These are phyloP conservation scores for Diabrotica virgifera DNA, from an alignment of 1,140 invertebrate species.

Conservation along the genomic window DNA sequence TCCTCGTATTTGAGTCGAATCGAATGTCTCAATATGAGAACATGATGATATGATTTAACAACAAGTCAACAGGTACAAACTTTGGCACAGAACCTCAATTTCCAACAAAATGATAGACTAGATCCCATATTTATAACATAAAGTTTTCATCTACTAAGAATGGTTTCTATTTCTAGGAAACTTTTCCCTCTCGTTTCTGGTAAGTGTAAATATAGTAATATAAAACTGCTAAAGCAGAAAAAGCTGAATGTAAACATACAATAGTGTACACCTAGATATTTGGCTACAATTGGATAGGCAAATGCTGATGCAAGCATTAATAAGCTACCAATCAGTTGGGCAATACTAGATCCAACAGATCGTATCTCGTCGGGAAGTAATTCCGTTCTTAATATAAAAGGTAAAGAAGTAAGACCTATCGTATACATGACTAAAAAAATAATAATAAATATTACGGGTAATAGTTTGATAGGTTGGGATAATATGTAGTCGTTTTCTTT, in stretches of 20 bases:
- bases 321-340: not conserved
- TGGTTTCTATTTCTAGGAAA: not conserved
- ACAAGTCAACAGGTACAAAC: too few species aligned
- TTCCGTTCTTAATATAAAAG: not conserved
- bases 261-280: constrained; percentile 6
- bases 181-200: constrained; percentile 9
- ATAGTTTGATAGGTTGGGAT: constrained; percentile 54
- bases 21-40: too few species aligned
- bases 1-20: too few species aligned
- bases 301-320: not conserved
- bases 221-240: not conserved
- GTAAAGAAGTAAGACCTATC: not conserved
- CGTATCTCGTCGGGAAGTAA: not conserved
- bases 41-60: too few species aligned
- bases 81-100: too few species aligned
- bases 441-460: constrained; percentile 55
- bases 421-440: not conserved
- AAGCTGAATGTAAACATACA: not conserved
- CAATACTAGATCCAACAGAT: not conserved
- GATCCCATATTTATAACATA: too few species aligned
- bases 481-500: constrained; percentile 49
- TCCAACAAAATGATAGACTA: too few species aligned
- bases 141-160: not conserved
- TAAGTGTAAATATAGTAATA: not conserved
- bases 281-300: not conserved